A percentile compares a stretch with the other conserved stretches of the same genome.
phyloP scores from a whole-genome alignment of 1,140 invertebrate genomes.

The Parasteatoda tepidariorum region DNA sequence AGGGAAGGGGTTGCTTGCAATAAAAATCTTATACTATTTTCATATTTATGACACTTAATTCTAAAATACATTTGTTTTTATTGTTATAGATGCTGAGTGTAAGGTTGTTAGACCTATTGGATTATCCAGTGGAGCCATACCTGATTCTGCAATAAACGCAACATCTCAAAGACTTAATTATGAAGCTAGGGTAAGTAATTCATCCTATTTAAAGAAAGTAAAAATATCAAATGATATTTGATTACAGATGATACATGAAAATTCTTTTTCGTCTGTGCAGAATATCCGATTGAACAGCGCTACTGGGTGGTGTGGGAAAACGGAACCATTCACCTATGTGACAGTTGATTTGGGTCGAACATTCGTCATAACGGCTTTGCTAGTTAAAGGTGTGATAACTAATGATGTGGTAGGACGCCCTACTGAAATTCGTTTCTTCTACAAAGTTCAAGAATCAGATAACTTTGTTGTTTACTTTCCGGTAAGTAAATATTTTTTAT shows the following conservation, averaged over 20 bases:
- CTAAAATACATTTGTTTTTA: background rate
- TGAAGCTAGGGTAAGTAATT: slow-evolving; percentile 63
- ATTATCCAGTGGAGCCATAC: slow-evolving; percentile 89
- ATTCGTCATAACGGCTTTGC: slow-evolving; percentile 83
- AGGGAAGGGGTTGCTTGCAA: too few relatives aligned
- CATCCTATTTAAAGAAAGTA: too few relatives aligned
- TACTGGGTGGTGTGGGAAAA: slow-evolving; percentile 92
- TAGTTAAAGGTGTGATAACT: slow-evolving; percentile 89
- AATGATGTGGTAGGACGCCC: slow-evolving; percentile 94
- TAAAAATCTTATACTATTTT: too few relatives aligned
- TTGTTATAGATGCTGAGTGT: slow-evolving; percentile 86
- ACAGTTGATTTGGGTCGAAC: slow-evolving; percentile 93
- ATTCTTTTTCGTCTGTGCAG: slow-evolving; percentile 68
- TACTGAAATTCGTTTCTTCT: slow-evolving; percentile 96
- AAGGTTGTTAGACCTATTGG: slow-evolving; percentile 92
- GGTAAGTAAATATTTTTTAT: slow-evolving; percentile 55
- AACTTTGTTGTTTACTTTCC: slow-evolving; percentile 97
- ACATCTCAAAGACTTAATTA: slow-evolving; percentile 80
- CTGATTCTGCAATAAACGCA: slow-evolving; percentile 95
- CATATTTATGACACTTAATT: too few relatives aligned
- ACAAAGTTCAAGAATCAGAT: slow-evolving; percentile 91
- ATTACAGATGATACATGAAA: too few relatives aligned
- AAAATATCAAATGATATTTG: too few relatives aligned
- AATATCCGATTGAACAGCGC: slow-evolving; percentile 93
- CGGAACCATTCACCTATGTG: slow-evolving; percentile 91